Conservation (phyloP, 1,140 invertebrate genomes). For the Pseudomyrmex concolor region DNA sequence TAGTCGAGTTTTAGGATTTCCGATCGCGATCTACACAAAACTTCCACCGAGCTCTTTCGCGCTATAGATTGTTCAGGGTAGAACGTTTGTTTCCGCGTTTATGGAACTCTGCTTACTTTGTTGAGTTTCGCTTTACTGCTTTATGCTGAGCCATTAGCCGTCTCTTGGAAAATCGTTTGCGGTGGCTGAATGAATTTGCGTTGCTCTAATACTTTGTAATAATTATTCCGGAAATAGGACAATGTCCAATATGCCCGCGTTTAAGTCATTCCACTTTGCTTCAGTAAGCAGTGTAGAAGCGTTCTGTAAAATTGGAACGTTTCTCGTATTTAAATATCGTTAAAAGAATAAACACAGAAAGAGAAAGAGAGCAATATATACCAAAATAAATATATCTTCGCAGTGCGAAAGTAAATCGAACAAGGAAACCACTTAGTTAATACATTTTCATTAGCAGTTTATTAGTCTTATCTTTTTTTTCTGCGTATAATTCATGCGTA, state of each 20-base stretch:
- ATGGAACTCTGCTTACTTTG: conserved; percentile 52
- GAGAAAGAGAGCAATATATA: neutral
- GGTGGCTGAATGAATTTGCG: conserved; percentile 54
- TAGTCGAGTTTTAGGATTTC: conserved; percentile 38
- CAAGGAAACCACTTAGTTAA: neutral
- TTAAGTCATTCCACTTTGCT: conserved; percentile 20
- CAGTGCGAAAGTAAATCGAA: neutral
- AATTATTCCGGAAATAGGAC: conserved; percentile 48
- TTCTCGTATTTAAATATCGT: neutral
- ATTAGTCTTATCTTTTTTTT: neutral
- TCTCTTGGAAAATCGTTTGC: conserved; percentile 37
- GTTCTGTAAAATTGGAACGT: neutral
- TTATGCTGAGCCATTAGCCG: conserved; percentile 45
- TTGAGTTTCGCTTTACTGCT: conserved; percentile 51
- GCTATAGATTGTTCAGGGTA: conserved; percentile 40
- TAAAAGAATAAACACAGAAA: no score
- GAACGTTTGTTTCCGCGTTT: conserved; percentile 55
- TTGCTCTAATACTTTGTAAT: conserved; percentile 48
- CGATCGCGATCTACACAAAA: conserved; percentile 28
- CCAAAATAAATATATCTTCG: neutral
- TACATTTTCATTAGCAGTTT: neutral
- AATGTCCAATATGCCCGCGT: conserved; percentile 1
- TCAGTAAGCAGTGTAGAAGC: conserved; percentile 7
- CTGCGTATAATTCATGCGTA: neutral
- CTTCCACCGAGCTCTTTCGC: conserved; percentile 24